These are phyloP conservation scores for Amphilophus citrinellus DNA, from an alignment of 2,113 vertebrate species.

Conservation along the genomic window DNA sequence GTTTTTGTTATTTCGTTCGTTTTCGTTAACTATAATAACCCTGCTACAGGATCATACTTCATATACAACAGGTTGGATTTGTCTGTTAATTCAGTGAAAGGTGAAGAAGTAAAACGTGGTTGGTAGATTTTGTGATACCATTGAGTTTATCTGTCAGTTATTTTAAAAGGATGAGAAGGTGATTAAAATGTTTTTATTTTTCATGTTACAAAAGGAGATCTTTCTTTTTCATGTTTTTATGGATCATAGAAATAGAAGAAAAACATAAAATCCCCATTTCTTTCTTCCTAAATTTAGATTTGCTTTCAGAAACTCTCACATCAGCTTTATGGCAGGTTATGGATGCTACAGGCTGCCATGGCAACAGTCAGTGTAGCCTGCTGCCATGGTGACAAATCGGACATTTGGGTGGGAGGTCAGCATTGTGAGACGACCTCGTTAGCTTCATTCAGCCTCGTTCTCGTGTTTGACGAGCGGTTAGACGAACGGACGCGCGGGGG, in stretches of 20 bases:
- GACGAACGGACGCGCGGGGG: slow-evolving; percentile 26
- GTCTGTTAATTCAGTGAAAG: background rate
- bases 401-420: background rate
- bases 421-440: background rate
- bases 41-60: no score
- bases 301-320: background rate
- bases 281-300: background rate
- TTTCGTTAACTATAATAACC: no score
- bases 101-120: background rate
- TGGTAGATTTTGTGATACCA: background rate
- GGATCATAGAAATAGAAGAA: background rate
- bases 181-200: background rate
- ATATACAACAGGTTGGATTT: background rate
- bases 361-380: background rate
- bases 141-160: background rate
- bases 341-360: background rate
- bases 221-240: background rate
- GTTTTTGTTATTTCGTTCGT: no score
- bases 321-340: background rate
- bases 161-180: background rate
- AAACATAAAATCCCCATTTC: background rate
- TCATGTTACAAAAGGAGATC: background rate
- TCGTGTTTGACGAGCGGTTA: background rate
- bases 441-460: background rate
- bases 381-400: background rate